Evolutionary conservation across 2,888 invertebrate genomes (phyloP).

Genomic region (Drosophila gaucha): DNA sequence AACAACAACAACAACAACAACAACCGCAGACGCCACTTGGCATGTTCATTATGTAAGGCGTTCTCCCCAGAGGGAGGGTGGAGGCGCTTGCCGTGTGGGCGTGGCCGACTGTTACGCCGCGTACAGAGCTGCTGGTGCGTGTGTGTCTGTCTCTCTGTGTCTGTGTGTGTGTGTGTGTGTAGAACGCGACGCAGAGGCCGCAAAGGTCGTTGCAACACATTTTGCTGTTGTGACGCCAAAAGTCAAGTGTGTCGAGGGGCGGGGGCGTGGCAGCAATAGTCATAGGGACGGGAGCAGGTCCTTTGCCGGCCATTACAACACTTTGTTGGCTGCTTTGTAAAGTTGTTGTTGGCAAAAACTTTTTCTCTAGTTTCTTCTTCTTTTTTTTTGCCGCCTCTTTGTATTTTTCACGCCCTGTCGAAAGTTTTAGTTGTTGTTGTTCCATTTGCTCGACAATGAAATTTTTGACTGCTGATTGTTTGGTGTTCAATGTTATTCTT

Average conservation of each 20-base stretch:
- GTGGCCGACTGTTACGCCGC: slow-evolving; percentile 67
- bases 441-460: slow-evolving; percentile 65
- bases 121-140: slow-evolving; percentile 16
- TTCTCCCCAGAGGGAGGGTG: slow-evolving; percentile 28
- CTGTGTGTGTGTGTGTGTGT: slow-evolving; percentile 27
- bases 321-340: slow-evolving; percentile 74
- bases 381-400: slow-evolving; percentile 35
- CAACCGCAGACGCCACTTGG: slow-evolving; percentile 37
- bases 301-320: slow-evolving; percentile 72
- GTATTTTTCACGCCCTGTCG: slow-evolving; percentile 71
- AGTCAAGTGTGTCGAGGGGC: slow-evolving; percentile 49
- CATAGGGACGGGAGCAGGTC: slow-evolving; percentile 21
- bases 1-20: slow-evolving; percentile 34
- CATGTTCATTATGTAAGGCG: slow-evolving; percentile 67
- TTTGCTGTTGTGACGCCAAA: slow-evolving; percentile 66
- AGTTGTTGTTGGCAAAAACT: slow-evolving; percentile 51
- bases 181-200: slow-evolving; percentile 52
- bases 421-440: slow-evolving; percentile 51
- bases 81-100: slow-evolving; percentile 33
- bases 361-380: slow-evolving; percentile 19
- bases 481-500: slow-evolving; percentile 77
- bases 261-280: background rate
- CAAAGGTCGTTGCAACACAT: slow-evolving; percentile 77
- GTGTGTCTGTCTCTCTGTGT: slow-evolving; percentile 9
- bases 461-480: slow-evolving; percentile 78